A percentile compares a stretch with the other conserved stretches of the same genome.
Conservation (phyloP, 2,113 vertebrate species). For the Ramphastos sulfuratus region DNA sequence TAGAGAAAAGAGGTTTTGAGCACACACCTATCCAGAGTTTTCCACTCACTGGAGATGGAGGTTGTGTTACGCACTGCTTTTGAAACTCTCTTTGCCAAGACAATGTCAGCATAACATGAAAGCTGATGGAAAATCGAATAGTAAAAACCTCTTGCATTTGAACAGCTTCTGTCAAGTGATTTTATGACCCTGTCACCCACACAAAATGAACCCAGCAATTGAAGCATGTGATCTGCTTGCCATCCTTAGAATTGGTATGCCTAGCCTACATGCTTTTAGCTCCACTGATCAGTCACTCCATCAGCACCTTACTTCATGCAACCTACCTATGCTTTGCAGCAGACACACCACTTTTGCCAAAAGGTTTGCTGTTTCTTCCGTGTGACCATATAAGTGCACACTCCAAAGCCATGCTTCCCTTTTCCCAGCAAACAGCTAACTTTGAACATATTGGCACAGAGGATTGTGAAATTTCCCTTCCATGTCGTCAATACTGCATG, state of each 20-base stretch:
- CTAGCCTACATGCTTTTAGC: background rate
- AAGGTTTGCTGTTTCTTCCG: background rate
- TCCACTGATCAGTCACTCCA: background rate
- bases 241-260: rapidly evolving
- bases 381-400: rapidly evolving
- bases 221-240: background rate
- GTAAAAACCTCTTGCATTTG: background rate
- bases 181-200: background rate
- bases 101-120: background rate
- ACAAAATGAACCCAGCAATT: background rate
- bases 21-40: background rate
- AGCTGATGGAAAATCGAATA: background rate
- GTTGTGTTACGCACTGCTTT: background rate
- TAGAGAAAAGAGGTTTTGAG: background rate
- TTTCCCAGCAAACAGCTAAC: background rate
- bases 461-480: background rate
- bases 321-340: background rate
- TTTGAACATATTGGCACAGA: background rate
- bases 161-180: background rate
- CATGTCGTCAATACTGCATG: background rate
- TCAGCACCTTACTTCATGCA: background rate
- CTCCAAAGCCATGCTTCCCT: background rate
- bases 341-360: background rate
- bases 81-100: background rate
- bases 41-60: background rate